Conservation (phyloP, 1,140 invertebrate species). For the Temnothorax nylanderi region DNA sequence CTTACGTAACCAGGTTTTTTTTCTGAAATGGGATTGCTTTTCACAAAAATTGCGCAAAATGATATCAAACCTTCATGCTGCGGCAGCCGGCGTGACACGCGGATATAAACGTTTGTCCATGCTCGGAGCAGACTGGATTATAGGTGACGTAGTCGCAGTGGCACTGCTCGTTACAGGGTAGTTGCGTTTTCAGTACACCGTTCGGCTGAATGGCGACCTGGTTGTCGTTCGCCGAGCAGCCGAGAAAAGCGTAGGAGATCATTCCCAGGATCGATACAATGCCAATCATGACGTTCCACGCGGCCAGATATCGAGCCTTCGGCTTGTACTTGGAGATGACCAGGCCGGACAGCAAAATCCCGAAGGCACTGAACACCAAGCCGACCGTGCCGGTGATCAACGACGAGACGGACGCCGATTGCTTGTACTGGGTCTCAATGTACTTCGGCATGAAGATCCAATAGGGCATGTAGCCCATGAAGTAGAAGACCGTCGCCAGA, state of each 20-base stretch:
- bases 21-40: neutral
- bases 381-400: conserved; percentile 90
- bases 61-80: conserved; percentile 77
- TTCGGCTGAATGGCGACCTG: conserved; percentile 84
- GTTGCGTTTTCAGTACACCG: conserved; percentile 83
- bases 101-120: conserved; percentile 88
- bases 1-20: neutral
- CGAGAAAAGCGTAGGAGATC: conserved; percentile 89
- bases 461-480: conserved; percentile 91
- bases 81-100: conserved; percentile 90
- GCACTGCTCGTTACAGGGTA: conserved; percentile 88
- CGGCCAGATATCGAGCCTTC: conserved; percentile 89
- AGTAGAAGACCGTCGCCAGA: conserved; percentile 89
- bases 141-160: conserved; percentile 89
- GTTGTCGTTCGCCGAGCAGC: conserved; percentile 88
- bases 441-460: conserved; percentile 93
- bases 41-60: neutral
- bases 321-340: conserved; percentile 90
- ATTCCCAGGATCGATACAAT: conserved; percentile 88
- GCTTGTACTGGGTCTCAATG: conserved; percentile 91
- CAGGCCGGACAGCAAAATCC: conserved; percentile 89
- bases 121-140: conserved; percentile 89
- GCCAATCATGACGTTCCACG: conserved; percentile 91
- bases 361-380: conserved; percentile 90
- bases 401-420: conserved; percentile 90